A percentile compares a stretch with the other conserved stretches of the same genome.
phyloP scores from a whole-genome alignment of 2,888 invertebrate species.

The Andrena trimmerana region DNA sequence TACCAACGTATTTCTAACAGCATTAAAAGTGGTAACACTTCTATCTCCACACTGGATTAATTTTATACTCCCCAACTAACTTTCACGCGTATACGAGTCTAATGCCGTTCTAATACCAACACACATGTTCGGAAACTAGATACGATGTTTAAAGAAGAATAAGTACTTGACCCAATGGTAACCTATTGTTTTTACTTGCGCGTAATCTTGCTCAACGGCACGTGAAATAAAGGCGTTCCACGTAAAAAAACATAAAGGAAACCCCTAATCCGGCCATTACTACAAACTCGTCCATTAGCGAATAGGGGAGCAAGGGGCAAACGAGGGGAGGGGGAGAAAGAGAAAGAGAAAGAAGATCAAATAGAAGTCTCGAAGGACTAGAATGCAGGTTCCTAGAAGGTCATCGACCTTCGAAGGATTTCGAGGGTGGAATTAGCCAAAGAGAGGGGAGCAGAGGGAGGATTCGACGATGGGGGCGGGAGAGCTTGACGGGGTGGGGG shows the following conservation, averaged over 20 bases:
- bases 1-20: too few species aligned
- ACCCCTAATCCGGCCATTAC: slow-evolving; percentile 52
- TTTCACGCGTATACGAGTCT: too few species aligned
- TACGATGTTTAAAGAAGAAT: neutral
- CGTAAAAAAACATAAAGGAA: slow-evolving; percentile 28
- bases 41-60: too few species aligned
- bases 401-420: slow-evolving; percentile 55
- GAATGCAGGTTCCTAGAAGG: slow-evolving; percentile 33
- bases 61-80: too few species aligned
- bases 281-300: slow-evolving; percentile 50
- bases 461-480: neutral
- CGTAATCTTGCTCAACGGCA: neutral
- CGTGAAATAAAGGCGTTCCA: neutral
- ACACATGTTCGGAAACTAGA: too few species aligned
- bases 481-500: neutral
- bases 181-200: slow-evolving; percentile 4
- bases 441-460: neutral
- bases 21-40: too few species aligned
- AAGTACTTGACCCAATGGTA: neutral
- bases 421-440: slow-evolving; percentile 58
- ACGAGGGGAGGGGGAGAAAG: neutral
- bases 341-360: slow-evolving; percentile 36
- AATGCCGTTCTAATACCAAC: too few species aligned
- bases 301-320: neutral
- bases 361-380: slow-evolving; percentile 22